phyloP scores from a whole-genome alignment of 2,888 invertebrate species.

The Standfussiana lucernea region DNA sequence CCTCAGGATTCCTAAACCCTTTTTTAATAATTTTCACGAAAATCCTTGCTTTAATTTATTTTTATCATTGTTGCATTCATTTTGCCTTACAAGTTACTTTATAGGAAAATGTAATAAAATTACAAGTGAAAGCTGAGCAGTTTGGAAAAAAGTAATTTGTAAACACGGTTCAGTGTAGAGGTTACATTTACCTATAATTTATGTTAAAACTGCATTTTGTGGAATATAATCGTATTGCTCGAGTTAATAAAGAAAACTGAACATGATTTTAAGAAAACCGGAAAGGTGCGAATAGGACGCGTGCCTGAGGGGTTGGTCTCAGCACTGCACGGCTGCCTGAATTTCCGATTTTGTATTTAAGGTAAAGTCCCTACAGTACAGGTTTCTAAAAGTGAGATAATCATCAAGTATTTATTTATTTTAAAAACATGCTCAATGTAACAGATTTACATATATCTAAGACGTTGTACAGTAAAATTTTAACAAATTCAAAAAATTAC shows the following conservation, averaged over 20 bases:
- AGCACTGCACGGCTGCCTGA: not conserved
- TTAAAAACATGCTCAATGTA: not conserved
- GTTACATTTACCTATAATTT: not conserved
- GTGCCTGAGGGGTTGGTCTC: not conserved
- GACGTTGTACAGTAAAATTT: not conserved
- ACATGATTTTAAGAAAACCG: not conserved
- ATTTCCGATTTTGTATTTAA: not conserved
- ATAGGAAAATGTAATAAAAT: constrained; percentile 8
- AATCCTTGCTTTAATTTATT: not conserved
- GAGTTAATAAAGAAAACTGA: not conserved
- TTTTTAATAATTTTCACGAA: not conserved
- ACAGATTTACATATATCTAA: not conserved
- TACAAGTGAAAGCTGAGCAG: not conserved
- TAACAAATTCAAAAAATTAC: not conserved
- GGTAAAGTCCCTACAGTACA: not conserved
- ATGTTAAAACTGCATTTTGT: not conserved
- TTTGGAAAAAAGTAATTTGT: constrained; percentile 21
- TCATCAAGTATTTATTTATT: not conserved
- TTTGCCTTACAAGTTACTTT: not conserved
- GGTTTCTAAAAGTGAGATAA: not conserved
- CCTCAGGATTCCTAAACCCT: not conserved
- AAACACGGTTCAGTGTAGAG: constrained; percentile 2
- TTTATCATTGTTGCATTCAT: not conserved
- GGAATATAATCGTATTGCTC: not conserved
- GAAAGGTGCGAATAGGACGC: not conserved